Evolutionary conservation across 2,888 invertebrate species (phyloP).

Genomic region (Campaea margaritaria): DNA sequence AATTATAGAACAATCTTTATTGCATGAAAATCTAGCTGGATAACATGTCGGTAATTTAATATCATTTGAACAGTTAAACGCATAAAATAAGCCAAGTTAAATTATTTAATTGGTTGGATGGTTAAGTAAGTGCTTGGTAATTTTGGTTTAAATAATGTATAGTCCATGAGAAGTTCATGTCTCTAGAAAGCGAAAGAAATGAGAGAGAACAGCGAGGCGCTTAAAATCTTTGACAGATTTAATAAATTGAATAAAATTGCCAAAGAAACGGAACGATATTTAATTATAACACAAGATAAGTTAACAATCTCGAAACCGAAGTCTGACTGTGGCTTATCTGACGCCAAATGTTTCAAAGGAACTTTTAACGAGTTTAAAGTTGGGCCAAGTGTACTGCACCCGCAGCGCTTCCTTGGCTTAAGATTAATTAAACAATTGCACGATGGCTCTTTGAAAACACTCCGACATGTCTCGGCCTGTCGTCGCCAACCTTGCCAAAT

Average conservation of each 20-base stretch:
- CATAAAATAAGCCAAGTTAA: too few relatives aligned
- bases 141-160: too few relatives aligned
- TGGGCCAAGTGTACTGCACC: conserved; percentile 82
- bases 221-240: conserved; percentile 3
- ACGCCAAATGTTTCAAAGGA: conserved; percentile 84
- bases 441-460: conserved; percentile 84
- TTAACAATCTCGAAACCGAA: conserved; percentile 80
- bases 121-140: too few relatives aligned
- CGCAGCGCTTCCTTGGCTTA: conserved; percentile 75
- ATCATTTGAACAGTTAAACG: too few relatives aligned
- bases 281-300: conserved; percentile 82
- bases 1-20: too few relatives aligned
- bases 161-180: too few relatives aligned
- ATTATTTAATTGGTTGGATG: too few relatives aligned
- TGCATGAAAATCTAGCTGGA: too few relatives aligned
- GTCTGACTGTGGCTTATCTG: conserved; percentile 83
- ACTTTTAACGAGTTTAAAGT: conserved; percentile 86
- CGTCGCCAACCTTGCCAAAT: conserved; percentile 84
- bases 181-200: too few relatives aligned
- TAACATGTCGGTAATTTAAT: too few relatives aligned
- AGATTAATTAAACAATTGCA: conserved; percentile 86
- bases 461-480: conserved; percentile 84
- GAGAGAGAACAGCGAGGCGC: background rate
- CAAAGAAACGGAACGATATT: conserved; percentile 64
- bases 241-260: conserved; percentile 27